A percentile compares a stretch with the other conserved stretches of the same genome.
These are phyloP conservation scores for Rhea americana DNA, from an alignment of 2,113 vertebrate species.

Conservation along the genomic window DNA sequence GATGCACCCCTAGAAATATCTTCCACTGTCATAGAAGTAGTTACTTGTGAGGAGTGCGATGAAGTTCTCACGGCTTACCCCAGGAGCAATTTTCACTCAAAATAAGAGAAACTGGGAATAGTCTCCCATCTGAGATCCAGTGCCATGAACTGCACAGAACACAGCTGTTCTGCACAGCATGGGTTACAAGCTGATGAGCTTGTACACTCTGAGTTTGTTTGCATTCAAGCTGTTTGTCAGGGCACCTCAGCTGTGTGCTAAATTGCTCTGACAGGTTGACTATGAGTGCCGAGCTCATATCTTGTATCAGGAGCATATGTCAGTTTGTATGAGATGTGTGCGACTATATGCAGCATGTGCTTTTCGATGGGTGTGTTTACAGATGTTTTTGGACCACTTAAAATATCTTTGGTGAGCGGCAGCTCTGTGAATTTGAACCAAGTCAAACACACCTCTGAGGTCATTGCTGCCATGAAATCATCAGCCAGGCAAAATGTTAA, in stretches of 20 bases:
- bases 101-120: neutral
- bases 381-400: neutral
- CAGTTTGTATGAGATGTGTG: neutral
- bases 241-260: neutral
- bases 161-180: neutral
- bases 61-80: neutral
- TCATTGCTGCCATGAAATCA: slow-evolving; percentile 43
- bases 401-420: neutral
- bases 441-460: slow-evolving; percentile 41
- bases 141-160: neutral
- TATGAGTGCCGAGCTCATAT: fast-evolving
- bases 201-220: neutral
- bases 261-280: neutral
- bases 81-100: neutral
- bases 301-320: neutral
- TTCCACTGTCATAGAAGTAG: neutral
- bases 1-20: neutral
- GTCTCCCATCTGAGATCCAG: neutral
- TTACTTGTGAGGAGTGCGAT: neutral
- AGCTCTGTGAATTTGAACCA: slow-evolving; percentile 9
- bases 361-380: neutral
- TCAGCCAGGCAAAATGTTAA: neutral
- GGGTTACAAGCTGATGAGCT: neutral
- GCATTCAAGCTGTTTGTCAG: neutral
- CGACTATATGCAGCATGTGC: neutral